Evolutionary conservation across 1,140 invertebrate genomes (phyloP).

Genomic region (Zaprionus gabonicus): DNA sequence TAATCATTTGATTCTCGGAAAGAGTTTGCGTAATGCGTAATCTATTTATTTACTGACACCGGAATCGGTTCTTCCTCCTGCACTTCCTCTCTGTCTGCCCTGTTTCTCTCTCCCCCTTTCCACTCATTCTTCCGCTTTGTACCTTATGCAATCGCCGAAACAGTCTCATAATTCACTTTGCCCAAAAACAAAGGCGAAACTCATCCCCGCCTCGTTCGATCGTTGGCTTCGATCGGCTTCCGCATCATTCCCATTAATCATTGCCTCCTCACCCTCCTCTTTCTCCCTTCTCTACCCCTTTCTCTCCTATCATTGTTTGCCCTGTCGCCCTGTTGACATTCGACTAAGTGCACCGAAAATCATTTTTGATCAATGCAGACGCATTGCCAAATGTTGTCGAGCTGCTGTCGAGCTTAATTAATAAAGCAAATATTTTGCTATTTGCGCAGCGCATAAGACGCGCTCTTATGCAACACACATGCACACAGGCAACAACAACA

Average conservation of each 20-base stretch:
- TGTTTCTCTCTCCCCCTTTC: neutral
- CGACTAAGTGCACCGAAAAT: slow-evolving; percentile 32
- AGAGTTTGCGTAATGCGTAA: slow-evolving; percentile 1
- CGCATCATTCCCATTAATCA: slow-evolving; percentile 46
- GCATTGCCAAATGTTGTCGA: slow-evolving; percentile 71
- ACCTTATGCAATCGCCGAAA: neutral
- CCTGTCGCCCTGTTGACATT: slow-evolving; percentile 44
- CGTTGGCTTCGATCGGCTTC: slow-evolving; percentile 24
- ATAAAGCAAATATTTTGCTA: slow-evolving; percentile 78
- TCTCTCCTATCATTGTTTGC: slow-evolving; percentile 16
- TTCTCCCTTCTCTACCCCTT: neutral
- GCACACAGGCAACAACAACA: slow-evolving; percentile 40
- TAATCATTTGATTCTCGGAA: slow-evolving; percentile 18
- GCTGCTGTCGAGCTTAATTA: slow-evolving; percentile 64
- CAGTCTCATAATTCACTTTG: neutral
- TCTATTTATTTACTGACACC: slow-evolving; percentile 27
- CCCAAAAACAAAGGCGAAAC: slow-evolving; percentile 6
- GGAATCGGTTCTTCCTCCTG: slow-evolving; percentile 21
- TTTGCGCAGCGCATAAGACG: slow-evolving; percentile 70
- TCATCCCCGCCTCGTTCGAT: slow-evolving; percentile 3
- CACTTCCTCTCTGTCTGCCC: neutral
- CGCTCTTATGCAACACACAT: slow-evolving; percentile 70
- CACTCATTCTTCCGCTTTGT: neutral
- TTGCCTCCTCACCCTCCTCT: neutral
- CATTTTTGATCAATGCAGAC: slow-evolving; percentile 34